Percentiles rank a stretch among this genome's conserved stretches.
These are phyloP conservation scores for Aphelenchoides fujianensis DNA, from an alignment of 1,140 invertebrate genomes.

Conservation along the genomic window DNA sequence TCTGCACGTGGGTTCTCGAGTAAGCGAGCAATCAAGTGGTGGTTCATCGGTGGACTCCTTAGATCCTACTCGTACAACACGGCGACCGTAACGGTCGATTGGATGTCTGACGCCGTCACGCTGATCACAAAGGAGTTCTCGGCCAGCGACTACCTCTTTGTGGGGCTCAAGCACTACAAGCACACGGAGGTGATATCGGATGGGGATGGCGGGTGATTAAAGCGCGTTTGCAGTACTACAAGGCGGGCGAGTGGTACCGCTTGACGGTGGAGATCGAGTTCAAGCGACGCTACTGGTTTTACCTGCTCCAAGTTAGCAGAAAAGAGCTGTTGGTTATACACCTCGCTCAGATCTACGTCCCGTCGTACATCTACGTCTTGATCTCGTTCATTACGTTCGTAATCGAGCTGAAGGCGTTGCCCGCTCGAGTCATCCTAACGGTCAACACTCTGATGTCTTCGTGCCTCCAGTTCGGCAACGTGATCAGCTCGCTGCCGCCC, in stretches of 20 bases:
- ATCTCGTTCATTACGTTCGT: constrained; percentile 60
- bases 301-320: constrained; percentile 53
- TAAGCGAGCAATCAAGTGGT: too few species aligned
- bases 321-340: too few species aligned
- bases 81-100: constrained; percentile 59
- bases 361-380: constrained; percentile 58
- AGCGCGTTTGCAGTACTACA: constrained; percentile 55
- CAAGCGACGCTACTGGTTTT: constrained; percentile 55
- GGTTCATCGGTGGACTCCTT: constrained; percentile 61
- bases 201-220: neutral
- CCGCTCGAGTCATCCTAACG: constrained; percentile 57
- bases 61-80: constrained; percentile 60
- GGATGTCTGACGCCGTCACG: constrained; percentile 54
- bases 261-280: constrained; percentile 58
- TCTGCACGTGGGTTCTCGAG: constrained; percentile 53
- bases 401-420: constrained; percentile 59
- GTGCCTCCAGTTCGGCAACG: constrained; percentile 61
- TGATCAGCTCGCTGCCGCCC: constrained; percentile 59
- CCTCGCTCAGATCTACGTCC: constrained; percentile 50
- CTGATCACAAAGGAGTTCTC: constrained; percentile 44
- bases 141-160: constrained; percentile 50
- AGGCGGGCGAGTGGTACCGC: constrained; percentile 61
- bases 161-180: constrained; percentile 37
- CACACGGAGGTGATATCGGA: constrained; percentile 54
- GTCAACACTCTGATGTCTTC: constrained; percentile 62